Evolutionary conservation across 2,888 invertebrate genomes (phyloP).

Genomic region (Smittia sp.): DNA sequence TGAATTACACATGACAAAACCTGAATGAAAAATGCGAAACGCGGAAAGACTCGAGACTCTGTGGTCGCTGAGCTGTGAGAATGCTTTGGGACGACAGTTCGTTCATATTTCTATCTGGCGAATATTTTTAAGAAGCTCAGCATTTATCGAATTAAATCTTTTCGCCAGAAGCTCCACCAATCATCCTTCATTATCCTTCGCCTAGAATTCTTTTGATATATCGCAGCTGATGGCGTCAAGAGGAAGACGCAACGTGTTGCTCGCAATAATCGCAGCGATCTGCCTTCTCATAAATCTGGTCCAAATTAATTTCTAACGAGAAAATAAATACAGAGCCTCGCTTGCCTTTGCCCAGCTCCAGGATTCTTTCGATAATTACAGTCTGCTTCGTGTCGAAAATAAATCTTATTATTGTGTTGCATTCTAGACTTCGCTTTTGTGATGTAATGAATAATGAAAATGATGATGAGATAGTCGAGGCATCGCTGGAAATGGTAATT

Average conservation of each 20-base stretch:
- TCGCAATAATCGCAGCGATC: not conserved
- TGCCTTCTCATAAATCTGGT: not conserved
- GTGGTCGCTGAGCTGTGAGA: too few species aligned
- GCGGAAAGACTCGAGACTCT: too few species aligned
- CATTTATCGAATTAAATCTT: not conserved
- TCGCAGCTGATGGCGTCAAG: constrained; percentile 28
- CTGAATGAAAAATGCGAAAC: not conserved
- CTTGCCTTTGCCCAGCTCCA: not conserved
- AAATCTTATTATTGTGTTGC: not conserved
- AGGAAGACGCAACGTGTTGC: not conserved
- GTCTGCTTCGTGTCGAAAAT: not conserved
- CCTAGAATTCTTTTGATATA: not conserved
- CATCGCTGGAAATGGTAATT: not conserved
- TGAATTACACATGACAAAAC: not conserved
- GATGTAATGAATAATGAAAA: constrained; percentile 12
- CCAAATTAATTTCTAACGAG: constrained; percentile 15
- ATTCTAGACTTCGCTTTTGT: not conserved
- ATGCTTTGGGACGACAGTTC: too few species aligned
- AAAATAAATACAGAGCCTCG: constrained; percentile 4
- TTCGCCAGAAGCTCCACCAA: not conserved
- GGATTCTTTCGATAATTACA: not conserved
- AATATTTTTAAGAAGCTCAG: too few species aligned
- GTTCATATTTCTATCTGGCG: too few species aligned
- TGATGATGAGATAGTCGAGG: constrained; percentile 13
- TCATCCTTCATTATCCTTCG: not conserved